These are phyloP conservation scores for Ennomos fuscantarius DNA, from an alignment of 2,888 invertebrate genomes.

Conservation along the genomic window DNA sequence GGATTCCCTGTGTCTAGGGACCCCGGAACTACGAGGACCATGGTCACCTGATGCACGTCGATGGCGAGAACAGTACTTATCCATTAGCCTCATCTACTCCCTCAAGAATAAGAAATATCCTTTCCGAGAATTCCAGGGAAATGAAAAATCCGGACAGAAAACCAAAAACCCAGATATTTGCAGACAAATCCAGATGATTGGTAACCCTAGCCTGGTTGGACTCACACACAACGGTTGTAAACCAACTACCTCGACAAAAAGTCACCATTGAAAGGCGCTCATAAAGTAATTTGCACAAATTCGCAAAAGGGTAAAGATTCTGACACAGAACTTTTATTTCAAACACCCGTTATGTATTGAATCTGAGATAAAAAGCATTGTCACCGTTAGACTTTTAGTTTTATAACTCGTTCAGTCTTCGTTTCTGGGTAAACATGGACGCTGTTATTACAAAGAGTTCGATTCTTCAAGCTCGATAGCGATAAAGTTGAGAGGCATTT, in stretches of 20 bases:
- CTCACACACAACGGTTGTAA: slow-evolving; percentile 52
- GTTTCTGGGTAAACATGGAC: slow-evolving; percentile 45
- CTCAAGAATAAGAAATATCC: too few species aligned
- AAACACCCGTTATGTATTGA: slow-evolving; percentile 69
- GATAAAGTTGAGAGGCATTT: slow-evolving; percentile 44
- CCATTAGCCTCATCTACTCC: too few species aligned
- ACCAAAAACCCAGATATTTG: too few species aligned
- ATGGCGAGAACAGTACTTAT: too few species aligned
- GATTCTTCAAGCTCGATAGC: slow-evolving; percentile 35
- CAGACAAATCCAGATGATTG: too few species aligned
- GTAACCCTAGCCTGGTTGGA: too few species aligned
- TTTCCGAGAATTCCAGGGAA: too few species aligned
- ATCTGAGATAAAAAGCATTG: slow-evolving; percentile 55
- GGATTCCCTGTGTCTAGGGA: too few species aligned
- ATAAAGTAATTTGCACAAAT: slow-evolving; percentile 84
- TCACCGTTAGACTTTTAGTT: slow-evolving; percentile 62
- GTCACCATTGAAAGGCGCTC: slow-evolving; percentile 64
- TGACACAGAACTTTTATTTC: slow-evolving; percentile 67
- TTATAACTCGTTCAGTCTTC: slow-evolving; percentile 60
- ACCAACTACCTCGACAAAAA: slow-evolving; percentile 66
- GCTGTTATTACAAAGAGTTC: slow-evolving; percentile 45
- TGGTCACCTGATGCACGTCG: too few species aligned
- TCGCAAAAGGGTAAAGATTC: slow-evolving; percentile 80
- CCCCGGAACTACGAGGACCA: too few species aligned
- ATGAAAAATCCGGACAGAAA: too few species aligned